phyloP scores from a whole-genome alignment of 2,888 invertebrate genomes.

The Erynnis tages region DNA sequence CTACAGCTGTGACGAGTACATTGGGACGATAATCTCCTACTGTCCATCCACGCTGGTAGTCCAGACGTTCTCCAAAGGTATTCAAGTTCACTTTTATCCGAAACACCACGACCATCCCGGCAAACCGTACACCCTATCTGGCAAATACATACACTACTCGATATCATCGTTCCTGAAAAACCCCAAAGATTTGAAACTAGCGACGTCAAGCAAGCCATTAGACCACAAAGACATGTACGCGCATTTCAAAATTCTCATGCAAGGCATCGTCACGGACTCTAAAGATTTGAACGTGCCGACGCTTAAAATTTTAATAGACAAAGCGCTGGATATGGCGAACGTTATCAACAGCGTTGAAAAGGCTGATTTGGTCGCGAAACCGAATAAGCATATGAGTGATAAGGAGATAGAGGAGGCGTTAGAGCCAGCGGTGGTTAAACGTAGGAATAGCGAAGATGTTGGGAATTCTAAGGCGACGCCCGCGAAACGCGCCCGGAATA shows the following conservation, averaged over 20 bases:
- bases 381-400: background rate
- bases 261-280: slow-evolving; percentile 44
- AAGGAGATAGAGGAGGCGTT: slow-evolving; percentile 42
- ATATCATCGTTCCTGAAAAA: slow-evolving; percentile 39
- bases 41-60: slow-evolving; percentile 53
- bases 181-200: background rate
- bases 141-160: slow-evolving; percentile 43
- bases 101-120: slow-evolving; percentile 48
- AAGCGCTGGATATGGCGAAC: slow-evolving; percentile 54
- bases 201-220: no score
- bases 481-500: slow-evolving; percentile 20
- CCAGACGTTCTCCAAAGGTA: slow-evolving; percentile 48
- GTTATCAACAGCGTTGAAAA: slow-evolving; percentile 42
- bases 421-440: no score
- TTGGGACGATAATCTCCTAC: slow-evolving; percentile 33
- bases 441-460: slow-evolving; percentile 2
- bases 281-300: slow-evolving; percentile 42
- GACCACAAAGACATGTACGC: slow-evolving; percentile 43
- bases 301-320: slow-evolving; percentile 44
- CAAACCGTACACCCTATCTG: slow-evolving; percentile 35
- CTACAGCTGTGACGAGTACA: no score
- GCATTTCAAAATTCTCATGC: slow-evolving; percentile 53
- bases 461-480: background rate
- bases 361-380: slow-evolving; percentile 14
- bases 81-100: slow-evolving; percentile 53